Percentiles rank a stretch among this genome's conserved stretches.
phyloP scores from a whole-genome alignment of 2,888 invertebrate species.

The Stramonita haemastoma region DNA sequence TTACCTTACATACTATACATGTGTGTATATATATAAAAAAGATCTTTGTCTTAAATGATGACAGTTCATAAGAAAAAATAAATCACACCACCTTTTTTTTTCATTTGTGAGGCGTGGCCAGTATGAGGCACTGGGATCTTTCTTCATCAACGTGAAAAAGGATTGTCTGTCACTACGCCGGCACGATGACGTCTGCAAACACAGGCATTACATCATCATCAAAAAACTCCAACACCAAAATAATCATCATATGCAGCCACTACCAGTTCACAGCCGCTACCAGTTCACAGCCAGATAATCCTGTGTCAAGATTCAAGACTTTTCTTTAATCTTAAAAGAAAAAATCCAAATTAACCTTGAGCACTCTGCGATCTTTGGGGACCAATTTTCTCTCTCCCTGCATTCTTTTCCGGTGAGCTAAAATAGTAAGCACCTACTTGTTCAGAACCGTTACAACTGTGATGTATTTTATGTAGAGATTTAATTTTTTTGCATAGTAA shows the following conservation, averaged over 20 bases:
- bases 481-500: too few relatives aligned
- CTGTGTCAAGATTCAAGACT: not conserved
- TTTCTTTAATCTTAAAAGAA: not conserved
- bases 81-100: conserved; percentile 84
- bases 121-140: conserved; percentile 84
- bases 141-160: conserved; percentile 81
- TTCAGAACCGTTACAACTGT: too few relatives aligned
- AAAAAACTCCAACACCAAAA: not conserved
- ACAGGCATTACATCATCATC: not conserved
- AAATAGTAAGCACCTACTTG: too few relatives aligned
- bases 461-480: too few relatives aligned
- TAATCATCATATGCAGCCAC: not conserved
- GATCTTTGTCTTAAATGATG: too few relatives aligned
- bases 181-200: conserved; percentile 24
- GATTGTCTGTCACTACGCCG: conserved; percentile 67
- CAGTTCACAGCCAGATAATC: not conserved
- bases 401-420: too few relatives aligned
- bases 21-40: not conserved
- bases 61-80: not conserved
- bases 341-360: not conserved
- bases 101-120: conserved; percentile 94
- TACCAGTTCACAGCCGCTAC: not conserved
- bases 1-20: not conserved
- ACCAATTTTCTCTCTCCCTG: too few relatives aligned
- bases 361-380: not conserved